Evolutionary conservation across 2,888 invertebrate genomes (phyloP), one percentile per base, ranked within the genome.

Genomic region (Aspidiotus destructor): DNA sequence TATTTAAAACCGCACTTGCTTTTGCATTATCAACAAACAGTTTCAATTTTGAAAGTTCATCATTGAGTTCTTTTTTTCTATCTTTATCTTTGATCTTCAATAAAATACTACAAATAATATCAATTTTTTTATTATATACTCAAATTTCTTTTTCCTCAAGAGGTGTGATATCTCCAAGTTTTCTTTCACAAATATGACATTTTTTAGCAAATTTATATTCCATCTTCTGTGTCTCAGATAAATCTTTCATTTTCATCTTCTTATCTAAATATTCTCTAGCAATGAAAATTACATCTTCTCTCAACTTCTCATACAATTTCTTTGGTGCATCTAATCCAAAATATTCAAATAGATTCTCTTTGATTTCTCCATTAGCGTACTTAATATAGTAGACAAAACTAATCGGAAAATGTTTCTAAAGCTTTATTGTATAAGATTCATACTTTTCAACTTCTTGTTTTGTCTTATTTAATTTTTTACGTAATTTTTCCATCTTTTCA

Each of bases 291-390:
- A n/a, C 48, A 48, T 48, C 48, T 48, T 48, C 48, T 48, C 40
- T 60, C 10, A 55, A 55, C 16, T 55, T 55, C 16, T 55, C 16
- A 15, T 55, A 55, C 55, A 55, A 55, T 55, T 55, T 55, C 17
- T 55, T 55, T 55, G 55, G 55, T n/a, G 55, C 55, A 55, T 55
- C 55, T 16, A 55, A 55, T 15, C 55, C 55, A 55, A 55, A 55
- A n/a, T n/a, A n/a, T n/a, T n/a, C n/a, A n/a, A n/a, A n/a, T n/a
- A n/a, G n/a, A n/a, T n/a, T n/a, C n/a, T n/a, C n/a, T n/a, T n/a
- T n/a, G n/a, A n/a, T n/a, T n/a, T n/a, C n/a, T n/a, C n/a, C n/a
- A n/a, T n/a, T n/a, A 55, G 15, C 13, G 16, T 55, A 55, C 17
- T 55, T 55, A 55, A 55, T 55, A 16, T 55, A 55, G 16, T 55